phyloP scores from a whole-genome alignment of 2,888 invertebrate genomes.

The Nysson spinosus region DNA sequence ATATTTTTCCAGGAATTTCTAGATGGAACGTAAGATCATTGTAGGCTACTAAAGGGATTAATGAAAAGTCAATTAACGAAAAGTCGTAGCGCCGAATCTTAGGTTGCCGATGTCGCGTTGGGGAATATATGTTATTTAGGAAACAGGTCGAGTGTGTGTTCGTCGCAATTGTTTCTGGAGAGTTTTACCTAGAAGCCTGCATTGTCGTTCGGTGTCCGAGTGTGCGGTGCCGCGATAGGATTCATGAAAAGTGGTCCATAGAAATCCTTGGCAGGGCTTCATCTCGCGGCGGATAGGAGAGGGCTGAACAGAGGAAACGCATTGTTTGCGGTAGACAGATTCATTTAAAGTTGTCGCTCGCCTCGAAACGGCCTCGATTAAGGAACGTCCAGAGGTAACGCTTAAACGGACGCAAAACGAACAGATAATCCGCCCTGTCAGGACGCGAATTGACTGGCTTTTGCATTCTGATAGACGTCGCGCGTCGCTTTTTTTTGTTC shows the following conservation, averaged over 20 bases:
- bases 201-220: slow-evolving; percentile 52
- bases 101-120: too few relatives aligned
- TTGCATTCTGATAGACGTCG: slow-evolving; percentile 21
- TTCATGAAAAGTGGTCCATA: slow-evolving; percentile 64
- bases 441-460: slow-evolving; percentile 6
- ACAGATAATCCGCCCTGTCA: slow-evolving; percentile 16
- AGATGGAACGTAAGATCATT: too few relatives aligned
- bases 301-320: slow-evolving; percentile 21
- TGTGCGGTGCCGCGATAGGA: slow-evolving; percentile 60
- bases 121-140: too few relatives aligned
- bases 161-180: slow-evolving; percentile 8
- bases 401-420: slow-evolving; percentile 14
- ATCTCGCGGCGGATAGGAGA: slow-evolving; percentile 11
- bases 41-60: too few relatives aligned
- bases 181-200: slow-evolving; percentile 18
- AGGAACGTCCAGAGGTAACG: slow-evolving; percentile 26
- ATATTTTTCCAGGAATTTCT: too few relatives aligned
- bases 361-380: slow-evolving; percentile 42
- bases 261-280: slow-evolving; percentile 43
- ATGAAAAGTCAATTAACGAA: too few relatives aligned
- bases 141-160: too few relatives aligned
- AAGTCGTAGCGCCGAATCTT: too few relatives aligned
- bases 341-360: slow-evolving; percentile 58
- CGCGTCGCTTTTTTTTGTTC: slow-evolving; percentile 22
- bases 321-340: slow-evolving; percentile 59